Base-by-base conservation (phyloP, 1,140 invertebrate species). In the Apis cerana region DNA sequence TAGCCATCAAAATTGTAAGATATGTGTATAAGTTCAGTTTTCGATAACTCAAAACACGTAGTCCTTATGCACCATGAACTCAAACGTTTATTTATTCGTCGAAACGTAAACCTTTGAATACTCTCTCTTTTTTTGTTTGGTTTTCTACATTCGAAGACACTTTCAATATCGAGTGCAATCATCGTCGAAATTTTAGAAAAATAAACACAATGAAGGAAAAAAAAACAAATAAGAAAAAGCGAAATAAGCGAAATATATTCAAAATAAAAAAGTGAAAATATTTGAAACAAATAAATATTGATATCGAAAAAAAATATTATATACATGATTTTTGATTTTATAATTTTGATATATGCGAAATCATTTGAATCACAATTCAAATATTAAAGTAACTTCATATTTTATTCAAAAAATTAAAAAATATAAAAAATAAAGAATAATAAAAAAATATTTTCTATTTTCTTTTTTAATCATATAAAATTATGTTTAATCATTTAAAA, bases 101-200 rank as follows among this genome's bases (percentile, higher is more conserved):
- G 43, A 48, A n/a, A 23, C 67, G 43, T 50, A 69, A 69, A 69
- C 48, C 48, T 69, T 69, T 50, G 21, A 50, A 69, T 23, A 23
- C 21, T 48, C 12, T 48, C 33, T 50, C 43, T 12, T 50, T 17
- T 43, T 43, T 67, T 10, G 0, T 23, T 67, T 67, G 13, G 3
- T 23, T 23, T 23, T 5, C 15, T 17, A 8, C n/a, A 17, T 52
- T 52, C 15, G 48, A 23, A 23, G 15, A 52, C 15, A 50, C 1
- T 70, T 69, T 70, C 68, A n/a, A 70, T 23, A 52, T 52, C 48
- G n/a, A 70, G 17, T 7, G 67, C 67, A 50, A 69, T 23, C 67
- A 10, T 17, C 10, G 15, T 23, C 48, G 48, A 17, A 52, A 70
- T 23, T 50, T 70, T 70, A 68, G 48, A 15, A 15, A 23, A 52